These are phyloP conservation scores for Labroides dimidiatus DNA, from an alignment of 2,797 vertebrate genomes.

Conservation along the genomic window DNA sequence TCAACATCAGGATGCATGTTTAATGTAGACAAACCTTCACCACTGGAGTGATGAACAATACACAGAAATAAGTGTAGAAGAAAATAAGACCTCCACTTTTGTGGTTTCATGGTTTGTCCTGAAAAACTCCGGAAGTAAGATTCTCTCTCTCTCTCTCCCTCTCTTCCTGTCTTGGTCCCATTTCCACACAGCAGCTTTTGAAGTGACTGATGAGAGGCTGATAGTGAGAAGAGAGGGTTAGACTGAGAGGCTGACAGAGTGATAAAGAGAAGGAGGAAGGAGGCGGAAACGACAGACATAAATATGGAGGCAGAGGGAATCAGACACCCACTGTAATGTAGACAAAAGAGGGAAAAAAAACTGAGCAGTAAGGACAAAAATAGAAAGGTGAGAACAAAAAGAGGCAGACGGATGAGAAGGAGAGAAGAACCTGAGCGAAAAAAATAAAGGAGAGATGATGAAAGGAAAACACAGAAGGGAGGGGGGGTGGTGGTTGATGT, in stretches of 20 bases:
- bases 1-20: conserved; percentile 9
- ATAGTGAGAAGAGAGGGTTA: conserved; percentile 27
- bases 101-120: conserved; percentile 2
- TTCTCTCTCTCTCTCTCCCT: conserved; percentile 22
- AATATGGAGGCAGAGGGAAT: conserved; percentile 19
- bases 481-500: conserved; percentile 16
- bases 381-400: conserved; percentile 37
- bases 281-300: conserved; percentile 22
- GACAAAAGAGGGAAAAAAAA: conserved; percentile 16
- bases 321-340: conserved; percentile 6
- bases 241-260: conserved; percentile 20
- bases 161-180: conserved; percentile 37
- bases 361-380: conserved; percentile 25
- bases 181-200: conserved; percentile 49
- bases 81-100: neutral
- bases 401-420: conserved; percentile 2
- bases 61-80: neutral
- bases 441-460: conserved; percentile 22
- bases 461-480: conserved; percentile 10
- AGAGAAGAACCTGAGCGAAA: conserved; percentile 12
- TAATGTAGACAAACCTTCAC: conserved; percentile 31
- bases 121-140: conserved; percentile 19
- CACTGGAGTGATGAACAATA: neutral
- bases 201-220: conserved; percentile 50
- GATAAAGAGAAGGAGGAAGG: conserved; percentile 47